A percentile compares a stretch with the other conserved stretches of the same genome.
Conservation (phyloP, 1,140 invertebrate genomes). For the Drosophila arawakana region DNA sequence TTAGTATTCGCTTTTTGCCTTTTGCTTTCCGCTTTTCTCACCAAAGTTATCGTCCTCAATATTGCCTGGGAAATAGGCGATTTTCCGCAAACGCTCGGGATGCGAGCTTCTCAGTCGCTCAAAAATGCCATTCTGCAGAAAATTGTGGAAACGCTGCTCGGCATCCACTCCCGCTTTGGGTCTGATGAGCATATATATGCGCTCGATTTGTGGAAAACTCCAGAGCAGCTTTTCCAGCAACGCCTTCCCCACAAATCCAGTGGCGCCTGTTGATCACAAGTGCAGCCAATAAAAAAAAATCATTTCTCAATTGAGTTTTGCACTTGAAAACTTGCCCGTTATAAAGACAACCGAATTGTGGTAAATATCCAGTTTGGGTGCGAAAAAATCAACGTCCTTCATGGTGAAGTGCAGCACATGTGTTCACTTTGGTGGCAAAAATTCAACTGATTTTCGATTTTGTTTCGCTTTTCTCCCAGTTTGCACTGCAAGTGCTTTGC, state of each 20-base stretch:
- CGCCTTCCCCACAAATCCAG: slow-evolving; percentile 88
- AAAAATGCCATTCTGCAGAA: slow-evolving; percentile 76
- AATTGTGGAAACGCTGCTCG: slow-evolving; percentile 69
- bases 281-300: not conserved
- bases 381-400: slow-evolving; percentile 20
- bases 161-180: slow-evolving; percentile 85
- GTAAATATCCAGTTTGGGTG: slow-evolving; percentile 58
- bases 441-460: slow-evolving; percentile 50
- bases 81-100: slow-evolving; percentile 82
- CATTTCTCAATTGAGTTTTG: not conserved
- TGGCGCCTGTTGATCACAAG: slow-evolving; percentile 58
- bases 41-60: slow-evolving; percentile 77
- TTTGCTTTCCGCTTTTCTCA: slow-evolving; percentile 30
- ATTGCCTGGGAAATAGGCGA: slow-evolving; percentile 84
- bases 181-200: slow-evolving; percentile 89
- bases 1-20: slow-evolving; percentile 34
- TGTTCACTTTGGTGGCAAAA: slow-evolving; percentile 47
- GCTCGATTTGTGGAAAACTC: slow-evolving; percentile 88
- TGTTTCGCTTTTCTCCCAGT: slow-evolving; percentile 42
- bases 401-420: slow-evolving; percentile 36
- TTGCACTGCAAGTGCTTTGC: slow-evolving; percentile 6
- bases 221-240: slow-evolving; percentile 90
- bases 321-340: slow-evolving; percentile 58
- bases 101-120: slow-evolving; percentile 57
- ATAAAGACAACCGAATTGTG: slow-evolving; percentile 76